A percentile compares a stretch with the other conserved stretches of the same genome.
Evolutionary conservation across 1,140 invertebrate genomes (phyloP).

Genomic region (Whitmania pigra): DNA sequence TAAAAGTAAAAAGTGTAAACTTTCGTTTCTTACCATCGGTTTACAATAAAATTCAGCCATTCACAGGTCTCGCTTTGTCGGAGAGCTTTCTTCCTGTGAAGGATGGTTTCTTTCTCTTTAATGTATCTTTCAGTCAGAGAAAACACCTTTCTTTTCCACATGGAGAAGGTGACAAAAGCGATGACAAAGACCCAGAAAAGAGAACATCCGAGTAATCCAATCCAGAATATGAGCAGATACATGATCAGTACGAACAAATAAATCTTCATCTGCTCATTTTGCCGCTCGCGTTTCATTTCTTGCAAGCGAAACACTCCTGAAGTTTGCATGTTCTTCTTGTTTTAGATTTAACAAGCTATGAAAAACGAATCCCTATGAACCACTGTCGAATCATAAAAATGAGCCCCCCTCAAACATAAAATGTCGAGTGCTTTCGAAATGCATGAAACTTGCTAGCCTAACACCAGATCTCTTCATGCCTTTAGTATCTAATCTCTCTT

Average conservation of each 20-base stretch:
- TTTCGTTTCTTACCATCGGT: conserved; percentile 43
- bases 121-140: conserved; percentile 34
- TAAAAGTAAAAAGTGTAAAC: neutral
- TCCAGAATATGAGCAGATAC: conserved; percentile 13
- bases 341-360: too few relatives aligned
- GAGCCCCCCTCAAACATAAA: too few relatives aligned
- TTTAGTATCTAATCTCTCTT: too few relatives aligned
- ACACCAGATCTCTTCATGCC: too few relatives aligned
- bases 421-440: too few relatives aligned
- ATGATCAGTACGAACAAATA: conserved; percentile 19
- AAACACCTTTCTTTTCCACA: conserved; percentile 35
- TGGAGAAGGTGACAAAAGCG: conserved; percentile 33
- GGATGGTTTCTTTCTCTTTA: conserved; percentile 38
- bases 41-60: conserved; percentile 48
- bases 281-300: conserved; percentile 1
- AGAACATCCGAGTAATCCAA: conserved; percentile 20
- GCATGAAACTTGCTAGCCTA: too few relatives aligned
- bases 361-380: too few relatives aligned
- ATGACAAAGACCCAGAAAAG: conserved; percentile 26
- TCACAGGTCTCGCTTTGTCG: conserved; percentile 47
- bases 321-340: too few relatives aligned
- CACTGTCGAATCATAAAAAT: too few relatives aligned
- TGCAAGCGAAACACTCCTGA: neutral
- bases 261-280: conserved; percentile 19
- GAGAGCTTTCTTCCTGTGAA: conserved; percentile 44